Conservation (phyloP, 2,797 vertebrate genomes). For the Vultur gryphus region DNA sequence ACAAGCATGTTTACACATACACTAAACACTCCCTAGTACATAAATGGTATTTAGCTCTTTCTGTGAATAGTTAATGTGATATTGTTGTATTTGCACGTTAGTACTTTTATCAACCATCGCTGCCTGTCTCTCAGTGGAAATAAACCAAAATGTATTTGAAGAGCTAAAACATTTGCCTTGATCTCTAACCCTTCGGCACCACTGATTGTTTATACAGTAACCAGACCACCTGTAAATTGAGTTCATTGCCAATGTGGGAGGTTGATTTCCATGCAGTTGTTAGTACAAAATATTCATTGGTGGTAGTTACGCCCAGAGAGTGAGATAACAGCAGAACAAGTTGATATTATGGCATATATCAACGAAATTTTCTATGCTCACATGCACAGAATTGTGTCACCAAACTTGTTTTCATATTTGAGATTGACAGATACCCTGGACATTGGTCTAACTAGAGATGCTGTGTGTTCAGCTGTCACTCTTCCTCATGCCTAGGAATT, state of each 20-base stretch:
- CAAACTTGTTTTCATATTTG: neutral
- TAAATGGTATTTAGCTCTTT: neutral
- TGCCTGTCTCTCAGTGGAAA: neutral
- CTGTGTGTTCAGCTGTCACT: neutral
- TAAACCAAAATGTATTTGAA: neutral
- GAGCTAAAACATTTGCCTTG: neutral
- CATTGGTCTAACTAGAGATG: fast-evolving
- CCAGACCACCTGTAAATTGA: neutral
- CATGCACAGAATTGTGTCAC: neutral
- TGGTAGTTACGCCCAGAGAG: neutral
- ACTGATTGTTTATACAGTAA: neutral
- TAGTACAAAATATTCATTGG: neutral
- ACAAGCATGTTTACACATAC: fast-evolving
- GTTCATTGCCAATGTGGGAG: neutral
- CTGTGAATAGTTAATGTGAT: neutral
- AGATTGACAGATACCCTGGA: neutral
- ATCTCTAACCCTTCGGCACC: neutral
- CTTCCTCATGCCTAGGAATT: neutral
- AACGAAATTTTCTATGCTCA: neutral
- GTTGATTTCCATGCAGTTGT: neutral
- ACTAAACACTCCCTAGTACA: neutral
- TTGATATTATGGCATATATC: neutral
- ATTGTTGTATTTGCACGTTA: neutral
- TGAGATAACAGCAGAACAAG: neutral
- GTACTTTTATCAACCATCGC: fast-evolving